A percentile compares a stretch with the other conserved stretches of the same genome.
Conservation (phyloP, 1,140 invertebrate genomes). For the Vanessa tameamea region DNA sequence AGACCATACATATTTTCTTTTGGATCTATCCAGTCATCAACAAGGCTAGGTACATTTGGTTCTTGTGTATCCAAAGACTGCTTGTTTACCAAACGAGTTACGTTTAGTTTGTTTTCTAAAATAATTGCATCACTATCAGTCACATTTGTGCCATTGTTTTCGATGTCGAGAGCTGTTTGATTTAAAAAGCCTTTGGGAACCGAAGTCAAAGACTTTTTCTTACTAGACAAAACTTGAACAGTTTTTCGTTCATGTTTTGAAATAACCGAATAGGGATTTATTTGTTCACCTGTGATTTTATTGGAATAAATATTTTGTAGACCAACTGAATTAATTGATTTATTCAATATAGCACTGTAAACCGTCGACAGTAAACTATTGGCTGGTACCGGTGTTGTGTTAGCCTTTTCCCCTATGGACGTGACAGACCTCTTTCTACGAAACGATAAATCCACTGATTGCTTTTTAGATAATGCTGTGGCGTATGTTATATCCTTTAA, state of each 20-base stretch:
- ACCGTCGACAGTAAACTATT: constrained; percentile 39
- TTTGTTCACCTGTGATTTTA: constrained; percentile 30
- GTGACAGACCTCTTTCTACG: constrained; percentile 62
- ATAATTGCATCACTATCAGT: constrained; percentile 60
- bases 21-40: constrained; percentile 65
- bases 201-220: constrained; percentile 22
- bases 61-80: constrained; percentile 59
- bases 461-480: constrained; percentile 68
- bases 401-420: constrained; percentile 23
- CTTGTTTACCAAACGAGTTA: constrained; percentile 50
- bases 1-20: constrained; percentile 58
- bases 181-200: constrained; percentile 67
- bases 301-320: constrained; percentile 11
- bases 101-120: constrained; percentile 60
- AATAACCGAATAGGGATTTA: constrained; percentile 58
- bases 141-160: constrained; percentile 45
- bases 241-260: constrained; percentile 47
- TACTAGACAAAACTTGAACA: constrained; percentile 50
- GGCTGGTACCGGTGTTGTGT: constrained; percentile 33
- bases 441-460: constrained; percentile 69
- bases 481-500: constrained; percentile 74
- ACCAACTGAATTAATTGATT: constrained; percentile 32
- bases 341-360: constrained; percentile 60
- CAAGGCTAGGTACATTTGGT: constrained; percentile 50
- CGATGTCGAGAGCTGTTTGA: constrained; percentile 63